A percentile compares a stretch with the other conserved stretches of the same genome.
Conservation (phyloP, 2,113 vertebrate species). For the Sander lucioperca region DNA sequence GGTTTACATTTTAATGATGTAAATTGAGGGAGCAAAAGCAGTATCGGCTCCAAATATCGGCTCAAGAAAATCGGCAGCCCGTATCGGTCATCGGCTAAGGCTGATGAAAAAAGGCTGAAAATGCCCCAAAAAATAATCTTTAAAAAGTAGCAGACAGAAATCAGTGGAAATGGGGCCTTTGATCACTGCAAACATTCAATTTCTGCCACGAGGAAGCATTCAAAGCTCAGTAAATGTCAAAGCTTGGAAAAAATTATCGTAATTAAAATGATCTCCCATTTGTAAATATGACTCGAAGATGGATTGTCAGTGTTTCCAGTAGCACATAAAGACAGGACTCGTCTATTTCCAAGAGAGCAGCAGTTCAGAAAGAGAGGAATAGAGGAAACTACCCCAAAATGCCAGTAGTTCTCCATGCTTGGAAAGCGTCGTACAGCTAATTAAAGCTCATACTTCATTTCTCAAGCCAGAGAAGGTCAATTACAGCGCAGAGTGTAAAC, state of each 20-base stretch:
- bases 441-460: slow-evolving; percentile 38
- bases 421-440: slow-evolving; percentile 11
- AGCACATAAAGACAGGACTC: slow-evolving; percentile 14
- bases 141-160: background rate
- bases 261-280: background rate
- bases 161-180: background rate
- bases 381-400: slow-evolving; percentile 31
- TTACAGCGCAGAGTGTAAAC: slow-evolving; percentile 17
- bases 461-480: slow-evolving; percentile 26
- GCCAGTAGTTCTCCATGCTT: slow-evolving; percentile 38
- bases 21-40: no score
- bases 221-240: slow-evolving; percentile 20
- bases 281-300: background rate
- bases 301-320: slow-evolving; percentile 28
- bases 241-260: background rate
- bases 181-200: background rate
- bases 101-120: no score
- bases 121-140: no score
- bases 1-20: no score
- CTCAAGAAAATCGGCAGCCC: no score
- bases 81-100: no score
- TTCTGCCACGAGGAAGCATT: background rate
- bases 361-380: background rate
- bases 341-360: slow-evolving; percentile 35
- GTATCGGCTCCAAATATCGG: no score